A percentile compares a stretch with the other conserved stretches of the same genome.
Evolutionary conservation across 1,140 invertebrate genomes (phyloP).

Genomic region (Venturia canescens): DNA sequence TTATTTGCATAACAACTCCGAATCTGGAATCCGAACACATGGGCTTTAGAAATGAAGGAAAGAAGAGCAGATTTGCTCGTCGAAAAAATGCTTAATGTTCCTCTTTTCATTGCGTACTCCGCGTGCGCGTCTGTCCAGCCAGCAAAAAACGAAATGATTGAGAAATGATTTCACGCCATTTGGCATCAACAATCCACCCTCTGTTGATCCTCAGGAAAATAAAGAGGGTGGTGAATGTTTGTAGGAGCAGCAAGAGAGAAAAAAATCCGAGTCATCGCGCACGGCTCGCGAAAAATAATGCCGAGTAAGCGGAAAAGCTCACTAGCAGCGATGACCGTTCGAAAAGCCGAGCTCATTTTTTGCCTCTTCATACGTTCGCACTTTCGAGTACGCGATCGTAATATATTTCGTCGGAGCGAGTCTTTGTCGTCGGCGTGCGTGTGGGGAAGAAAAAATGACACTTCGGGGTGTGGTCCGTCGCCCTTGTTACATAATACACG

Average conservation of each 20-base stretch:
- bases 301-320: conserved; percentile 6
- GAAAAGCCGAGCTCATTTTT: not conserved
- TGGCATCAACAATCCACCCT: conserved; percentile 29
- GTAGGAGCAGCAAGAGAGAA: not conserved
- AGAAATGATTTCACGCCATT: conserved; percentile 33
- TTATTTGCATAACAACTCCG: conserved; percentile 9
- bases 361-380: not conserved
- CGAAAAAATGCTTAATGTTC: not conserved
- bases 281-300: conserved; percentile 12
- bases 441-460: conserved; percentile 9
- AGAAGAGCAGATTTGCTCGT: not conserved
- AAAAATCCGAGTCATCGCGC: not conserved
- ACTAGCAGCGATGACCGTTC: conserved; percentile 1
- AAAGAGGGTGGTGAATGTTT: conserved; percentile 10
- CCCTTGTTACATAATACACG: conserved; percentile 33
- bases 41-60: not conserved
- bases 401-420: not conserved
- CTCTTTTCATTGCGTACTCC: not conserved
- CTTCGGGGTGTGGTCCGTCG: conserved; percentile 14
- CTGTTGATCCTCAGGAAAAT: not conserved
- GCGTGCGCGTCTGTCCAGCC: too few species aligned
- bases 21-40: not conserved
- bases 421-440: not conserved
- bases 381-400: not conserved
- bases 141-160: conserved; percentile 7